Conservation (phyloP, 1,140 invertebrate species). For the Zaprionus ghesquierei region DNA sequence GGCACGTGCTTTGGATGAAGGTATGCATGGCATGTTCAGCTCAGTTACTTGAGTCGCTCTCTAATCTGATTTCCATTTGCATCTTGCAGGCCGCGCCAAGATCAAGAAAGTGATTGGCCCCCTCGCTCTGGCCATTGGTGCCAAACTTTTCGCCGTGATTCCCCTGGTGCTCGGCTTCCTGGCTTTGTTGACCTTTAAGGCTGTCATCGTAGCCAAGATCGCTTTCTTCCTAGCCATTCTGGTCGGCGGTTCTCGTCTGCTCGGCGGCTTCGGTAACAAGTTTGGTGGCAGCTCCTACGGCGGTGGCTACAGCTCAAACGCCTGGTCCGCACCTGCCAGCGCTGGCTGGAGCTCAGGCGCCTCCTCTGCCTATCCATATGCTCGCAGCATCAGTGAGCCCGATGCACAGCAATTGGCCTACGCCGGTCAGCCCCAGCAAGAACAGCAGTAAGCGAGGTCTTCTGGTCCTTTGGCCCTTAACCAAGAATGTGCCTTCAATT, state of each 20-base stretch:
- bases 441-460: slow-evolving; percentile 27
- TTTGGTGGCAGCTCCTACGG: slow-evolving; percentile 51
- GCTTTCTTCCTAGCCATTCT: slow-evolving; percentile 88
- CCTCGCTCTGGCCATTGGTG: slow-evolving; percentile 86
- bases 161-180: slow-evolving; percentile 88
- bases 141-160: slow-evolving; percentile 87
- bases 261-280: slow-evolving; percentile 83
- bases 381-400: slow-evolving; percentile 83
- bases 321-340: slow-evolving; percentile 69
- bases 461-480: neutral
- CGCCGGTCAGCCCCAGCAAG: slow-evolving; percentile 51
- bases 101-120: slow-evolving; percentile 88
- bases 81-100: slow-evolving; percentile 86
- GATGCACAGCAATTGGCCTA: slow-evolving; percentile 83
- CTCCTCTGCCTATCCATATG: slow-evolving; percentile 84
- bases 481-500: slow-evolving; percentile 70
- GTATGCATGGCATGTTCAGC: slow-evolving; percentile 60
- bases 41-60: no score
- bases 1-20: slow-evolving; percentile 86
- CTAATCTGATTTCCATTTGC: neutral
- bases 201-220: slow-evolving; percentile 89
- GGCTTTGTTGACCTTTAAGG: slow-evolving; percentile 88
- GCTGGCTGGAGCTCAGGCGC: slow-evolving; percentile 82
- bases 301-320: slow-evolving; percentile 73
- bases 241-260: slow-evolving; percentile 87